Base-by-base conservation (phyloP, 2,888 invertebrate genomes). In the Eupithecia abbreviata region DNA sequence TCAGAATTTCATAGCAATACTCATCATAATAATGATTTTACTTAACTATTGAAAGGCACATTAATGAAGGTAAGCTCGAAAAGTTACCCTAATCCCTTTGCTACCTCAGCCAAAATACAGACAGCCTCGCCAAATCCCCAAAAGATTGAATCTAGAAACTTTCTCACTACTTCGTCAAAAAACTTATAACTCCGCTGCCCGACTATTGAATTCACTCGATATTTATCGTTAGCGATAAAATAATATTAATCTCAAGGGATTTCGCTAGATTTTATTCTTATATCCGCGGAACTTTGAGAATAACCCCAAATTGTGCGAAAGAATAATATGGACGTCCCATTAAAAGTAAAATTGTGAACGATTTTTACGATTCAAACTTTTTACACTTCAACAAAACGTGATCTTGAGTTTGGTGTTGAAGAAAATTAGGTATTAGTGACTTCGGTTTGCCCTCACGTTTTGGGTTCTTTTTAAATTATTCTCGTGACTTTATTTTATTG, bases 191-290 rank as follows among this genome's bases (percentile, higher is more conserved):
- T 89, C 90, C 88, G 87, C 89, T 86, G 87, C 86, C 86, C 85
- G 88, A 84, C 93, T 92, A 94, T 95, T 95, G 93, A 95, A 94
- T 94, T 93, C 92, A 85, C 90, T 89, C 88, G 89, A 93, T 95
- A 94, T 94, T 94, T 94, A 95, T 95, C 91, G 93, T 93, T 89
- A 86, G 91, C 92, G 93, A 95, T 95, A 94, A 95, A 95, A 95
- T 93, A 94, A 94, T 95, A 95, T 95, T 95, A 95, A 95, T 94
- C 94, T 92, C 93, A 86, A 77, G 90, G 95, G 90, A 93, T 94
- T 92, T 91, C 87, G 85, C 86, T 86, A 92, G 93, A 93, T 94
- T 94, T 93, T 90, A 92, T 93, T 92, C 93, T 92, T 91, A 89
- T 91, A 88, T 84, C 90, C 89, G 85, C 91, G 89, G 88, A 92